Evolutionary conservation across 2,888 invertebrate species (phyloP).

Genomic region (Andrena flavipes): DNA sequence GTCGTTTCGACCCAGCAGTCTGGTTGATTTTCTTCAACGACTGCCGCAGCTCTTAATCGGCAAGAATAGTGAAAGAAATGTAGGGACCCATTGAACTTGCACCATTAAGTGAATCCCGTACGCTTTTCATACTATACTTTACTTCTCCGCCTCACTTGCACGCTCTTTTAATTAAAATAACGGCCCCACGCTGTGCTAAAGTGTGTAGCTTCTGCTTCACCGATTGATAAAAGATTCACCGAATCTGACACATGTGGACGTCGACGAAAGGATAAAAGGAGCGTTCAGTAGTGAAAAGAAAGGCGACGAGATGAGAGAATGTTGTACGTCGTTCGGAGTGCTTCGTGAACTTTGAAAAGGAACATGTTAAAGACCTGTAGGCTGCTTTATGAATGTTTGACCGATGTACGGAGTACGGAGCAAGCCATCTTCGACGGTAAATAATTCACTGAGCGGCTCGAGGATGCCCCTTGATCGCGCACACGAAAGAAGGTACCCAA

Average conservation of each 20-base stretch:
- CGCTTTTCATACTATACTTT: neutral
- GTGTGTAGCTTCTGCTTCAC: neutral
- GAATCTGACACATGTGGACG: neutral
- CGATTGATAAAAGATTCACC: conserved; percentile 32
- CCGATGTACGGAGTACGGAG: conserved; percentile 12
- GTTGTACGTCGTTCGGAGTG: neutral
- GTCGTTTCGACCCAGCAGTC: conserved; percentile 11
- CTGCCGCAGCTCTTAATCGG: conserved; percentile 54
- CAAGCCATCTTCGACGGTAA: conserved; percentile 47
- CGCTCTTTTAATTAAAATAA: neutral
- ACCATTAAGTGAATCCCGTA: conserved; percentile 46
- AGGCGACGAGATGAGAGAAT: conserved; percentile 27
- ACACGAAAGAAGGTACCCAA: conserved; percentile 1
- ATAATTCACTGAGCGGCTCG: conserved; percentile 45
- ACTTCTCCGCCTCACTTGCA: no score
- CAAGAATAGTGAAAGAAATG: conserved; percentile 43
- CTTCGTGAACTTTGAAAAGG: conserved; percentile 38
- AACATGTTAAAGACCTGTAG: conserved; percentile 34
- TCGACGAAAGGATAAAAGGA: neutral
- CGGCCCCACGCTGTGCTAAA: neutral
- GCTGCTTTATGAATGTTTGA: conserved; percentile 53
- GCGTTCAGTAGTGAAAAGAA: conserved; percentile 22
- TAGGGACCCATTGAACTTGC: conserved; percentile 51
- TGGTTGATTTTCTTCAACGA: conserved; percentile 39
- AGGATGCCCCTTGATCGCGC: conserved; percentile 25